Conservation (phyloP, 2,888 invertebrate genomes). For the Mystacides longicornis region DNA sequence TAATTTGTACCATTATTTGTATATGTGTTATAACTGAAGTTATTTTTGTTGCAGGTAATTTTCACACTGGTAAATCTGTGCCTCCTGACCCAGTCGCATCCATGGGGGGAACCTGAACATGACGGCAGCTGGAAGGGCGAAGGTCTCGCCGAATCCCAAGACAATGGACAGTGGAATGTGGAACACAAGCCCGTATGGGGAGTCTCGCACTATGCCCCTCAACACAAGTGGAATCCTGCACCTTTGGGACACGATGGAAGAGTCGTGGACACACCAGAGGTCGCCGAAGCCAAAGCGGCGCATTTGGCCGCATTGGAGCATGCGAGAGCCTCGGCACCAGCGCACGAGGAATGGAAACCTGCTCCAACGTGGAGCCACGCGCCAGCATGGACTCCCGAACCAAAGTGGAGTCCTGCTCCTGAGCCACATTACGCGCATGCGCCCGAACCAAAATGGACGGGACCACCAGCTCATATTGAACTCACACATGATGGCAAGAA, state of each 20-base stretch:
- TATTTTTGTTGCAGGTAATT: no score
- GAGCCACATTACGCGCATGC: slow-evolving; percentile 5
- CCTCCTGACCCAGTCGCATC: no score
- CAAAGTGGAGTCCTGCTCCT: slow-evolving; percentile 9
- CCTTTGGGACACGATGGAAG: slow-evolving; percentile 50
- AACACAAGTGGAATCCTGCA: slow-evolving; percentile 33
- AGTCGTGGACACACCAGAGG: slow-evolving; percentile 56
- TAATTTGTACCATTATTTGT: no score
- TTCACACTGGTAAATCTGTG: no score
- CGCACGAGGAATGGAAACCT: slow-evolving; percentile 3
- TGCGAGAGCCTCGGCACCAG: slow-evolving; percentile 14
- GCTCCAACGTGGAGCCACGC: background rate
- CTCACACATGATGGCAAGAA: slow-evolving; percentile 48
- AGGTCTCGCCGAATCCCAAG: slow-evolving; percentile 15
- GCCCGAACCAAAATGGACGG: slow-evolving; percentile 34
- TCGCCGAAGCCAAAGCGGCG: slow-evolving; percentile 28
- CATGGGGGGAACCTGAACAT: background rate
- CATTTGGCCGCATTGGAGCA: slow-evolving; percentile 49
- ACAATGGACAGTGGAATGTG: slow-evolving; percentile 11
- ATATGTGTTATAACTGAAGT: no score
- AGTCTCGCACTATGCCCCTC: slow-evolving; percentile 29
- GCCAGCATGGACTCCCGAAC: slow-evolving; percentile 7
- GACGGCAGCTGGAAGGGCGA: slow-evolving; percentile 17
- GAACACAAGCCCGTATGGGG: slow-evolving; percentile 6
- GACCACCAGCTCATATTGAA: slow-evolving; percentile 43